phyloP scores from a whole-genome alignment of 1,140 invertebrate genomes.

The Drosophila athabasca region DNA sequence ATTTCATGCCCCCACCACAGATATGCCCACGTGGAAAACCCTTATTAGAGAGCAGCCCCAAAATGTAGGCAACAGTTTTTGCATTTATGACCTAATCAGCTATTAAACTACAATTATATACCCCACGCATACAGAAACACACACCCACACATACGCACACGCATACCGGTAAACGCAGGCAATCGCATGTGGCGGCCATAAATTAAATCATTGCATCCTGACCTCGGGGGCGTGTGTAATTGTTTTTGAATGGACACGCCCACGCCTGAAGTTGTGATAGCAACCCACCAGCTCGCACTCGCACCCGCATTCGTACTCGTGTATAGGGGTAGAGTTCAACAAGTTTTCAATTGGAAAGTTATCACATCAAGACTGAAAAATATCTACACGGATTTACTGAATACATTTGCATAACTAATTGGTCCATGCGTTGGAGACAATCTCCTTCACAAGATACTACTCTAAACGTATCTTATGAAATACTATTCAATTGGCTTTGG shows the following conservation, averaged over 20 bases:
- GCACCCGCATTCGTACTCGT: too few species aligned
- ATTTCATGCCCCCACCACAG: not conserved
- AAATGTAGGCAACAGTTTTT: constrained; percentile 60
- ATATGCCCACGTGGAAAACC: constrained; percentile 1
- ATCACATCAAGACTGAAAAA: constrained; percentile 40
- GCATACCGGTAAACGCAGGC: not conserved
- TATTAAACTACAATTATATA: constrained; percentile 73
- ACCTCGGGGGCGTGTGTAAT: constrained; percentile 65
- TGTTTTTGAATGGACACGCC: constrained; percentile 65
- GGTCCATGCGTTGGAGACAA: too few species aligned
- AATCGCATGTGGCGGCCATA: constrained; percentile 21
- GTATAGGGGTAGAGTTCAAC: constrained; percentile 27
- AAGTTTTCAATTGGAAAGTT: constrained; percentile 61
- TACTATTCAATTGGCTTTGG: too few species aligned
- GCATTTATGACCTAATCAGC: constrained; percentile 64
- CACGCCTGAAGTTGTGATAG: constrained; percentile 21
- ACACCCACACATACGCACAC: not conserved
- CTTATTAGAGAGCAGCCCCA: constrained; percentile 40
- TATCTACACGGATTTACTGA: constrained; percentile 25
- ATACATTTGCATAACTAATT: constrained; percentile 19
- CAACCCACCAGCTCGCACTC: constrained; percentile 2
- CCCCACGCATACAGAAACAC: not conserved
- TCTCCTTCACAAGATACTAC: too few species aligned
- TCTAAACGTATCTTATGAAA: too few species aligned
- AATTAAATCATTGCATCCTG: constrained; percentile 68